Percentiles rank a stretch among this genome's conserved stretches.
Evolutionary conservation across 2,888 invertebrate species (phyloP).

Genomic region (Heteromurus nitidus): DNA sequence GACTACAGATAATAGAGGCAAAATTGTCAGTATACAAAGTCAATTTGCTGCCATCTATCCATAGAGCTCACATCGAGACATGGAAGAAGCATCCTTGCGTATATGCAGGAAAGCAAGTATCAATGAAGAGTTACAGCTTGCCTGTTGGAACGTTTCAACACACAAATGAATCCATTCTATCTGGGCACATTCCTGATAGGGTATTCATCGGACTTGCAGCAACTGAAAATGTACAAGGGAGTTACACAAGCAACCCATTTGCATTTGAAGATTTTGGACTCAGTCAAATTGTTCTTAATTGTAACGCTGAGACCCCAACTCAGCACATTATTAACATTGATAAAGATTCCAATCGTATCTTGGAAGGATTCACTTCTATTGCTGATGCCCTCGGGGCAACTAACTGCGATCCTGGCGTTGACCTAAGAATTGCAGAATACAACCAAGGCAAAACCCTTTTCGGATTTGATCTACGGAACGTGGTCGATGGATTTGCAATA

Average conservation of each 20-base stretch:
- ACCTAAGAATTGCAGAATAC: constrained; percentile 1
- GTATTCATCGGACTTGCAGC: constrained; percentile 50
- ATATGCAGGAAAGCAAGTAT: constrained; percentile 42
- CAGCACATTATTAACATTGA: constrained; percentile 20
- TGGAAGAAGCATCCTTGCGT: constrained; percentile 34
- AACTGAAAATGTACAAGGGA: constrained; percentile 37
- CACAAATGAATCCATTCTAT: constrained; percentile 52
- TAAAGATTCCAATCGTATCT: neutral
- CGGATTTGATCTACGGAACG: constrained; percentile 23
- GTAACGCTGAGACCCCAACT: constrained; percentile 12
- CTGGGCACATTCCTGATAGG: constrained; percentile 50
- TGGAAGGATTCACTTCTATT: constrained; percentile 4
- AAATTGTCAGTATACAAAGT: constrained; percentile 34
- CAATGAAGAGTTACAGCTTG: constrained; percentile 56
- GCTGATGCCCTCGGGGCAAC: constrained; percentile 11
- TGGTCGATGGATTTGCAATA: constrained; percentile 2
- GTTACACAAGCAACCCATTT: constrained; percentile 27
- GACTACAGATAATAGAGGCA: constrained; percentile 45
- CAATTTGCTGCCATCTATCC: constrained; percentile 52
- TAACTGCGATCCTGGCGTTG: constrained; percentile 23
- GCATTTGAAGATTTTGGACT: constrained; percentile 27
- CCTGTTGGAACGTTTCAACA: constrained; percentile 32
- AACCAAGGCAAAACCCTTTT: constrained; percentile 28
- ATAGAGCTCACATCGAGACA: constrained; percentile 33
- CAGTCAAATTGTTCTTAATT: constrained; percentile 18